phyloP scores from a whole-genome alignment of 2,888 invertebrate species.

The Acanthococcus lagerstroemiae region DNA sequence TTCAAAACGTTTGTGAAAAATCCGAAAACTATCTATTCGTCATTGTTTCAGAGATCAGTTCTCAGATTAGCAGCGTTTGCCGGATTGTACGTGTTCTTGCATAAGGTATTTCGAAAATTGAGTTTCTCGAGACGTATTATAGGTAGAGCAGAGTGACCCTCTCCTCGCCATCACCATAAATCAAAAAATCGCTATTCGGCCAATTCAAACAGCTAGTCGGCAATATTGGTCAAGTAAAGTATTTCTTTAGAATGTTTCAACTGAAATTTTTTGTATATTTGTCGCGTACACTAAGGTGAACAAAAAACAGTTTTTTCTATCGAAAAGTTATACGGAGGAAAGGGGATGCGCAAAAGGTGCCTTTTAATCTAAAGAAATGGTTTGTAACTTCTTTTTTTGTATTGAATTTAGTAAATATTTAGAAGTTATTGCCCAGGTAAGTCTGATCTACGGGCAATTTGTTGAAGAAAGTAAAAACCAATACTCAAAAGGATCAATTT shows the following conservation, averaged over 20 bases:
- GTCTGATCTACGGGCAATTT: too few relatives aligned
- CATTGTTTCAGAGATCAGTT: neutral
- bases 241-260: neutral
- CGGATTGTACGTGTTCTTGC: neutral
- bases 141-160: neutral
- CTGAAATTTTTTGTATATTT: neutral
- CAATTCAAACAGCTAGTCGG: neutral
- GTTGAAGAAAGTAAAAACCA: too few relatives aligned
- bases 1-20: neutral
- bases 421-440: too few relatives aligned
- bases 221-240: neutral
- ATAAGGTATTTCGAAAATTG: neutral
- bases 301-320: too few relatives aligned
- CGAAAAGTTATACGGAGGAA: neutral
- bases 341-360: too few relatives aligned
- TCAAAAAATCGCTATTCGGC: neutral
- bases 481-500: too few relatives aligned
- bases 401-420: too few relatives aligned
- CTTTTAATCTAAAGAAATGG: too few relatives aligned
- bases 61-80: neutral
- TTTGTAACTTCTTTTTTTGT: too few relatives aligned
- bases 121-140: too few relatives aligned
- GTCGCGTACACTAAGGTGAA: neutral
- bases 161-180: neutral
- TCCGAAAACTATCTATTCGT: neutral